Conservation (phyloP, 1,140 invertebrate species). For the Neodiprion fabricii region DNA sequence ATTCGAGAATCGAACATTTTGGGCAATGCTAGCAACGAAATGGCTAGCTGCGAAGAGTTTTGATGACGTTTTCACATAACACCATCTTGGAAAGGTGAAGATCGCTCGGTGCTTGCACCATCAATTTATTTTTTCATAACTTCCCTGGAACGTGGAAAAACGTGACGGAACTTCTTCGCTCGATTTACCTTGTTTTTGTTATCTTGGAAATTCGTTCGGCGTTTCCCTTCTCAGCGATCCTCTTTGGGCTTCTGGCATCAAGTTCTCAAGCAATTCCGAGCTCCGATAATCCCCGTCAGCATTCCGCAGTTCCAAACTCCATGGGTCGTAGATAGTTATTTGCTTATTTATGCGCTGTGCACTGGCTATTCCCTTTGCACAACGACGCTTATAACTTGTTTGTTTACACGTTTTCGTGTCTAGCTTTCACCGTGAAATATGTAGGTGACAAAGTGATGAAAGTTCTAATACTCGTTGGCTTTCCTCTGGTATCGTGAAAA, state of each 20-base stretch:
- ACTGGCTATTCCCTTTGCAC: background rate
- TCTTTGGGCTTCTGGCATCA: too few relatives aligned
- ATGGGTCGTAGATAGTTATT: background rate
- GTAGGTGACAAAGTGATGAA: background rate
- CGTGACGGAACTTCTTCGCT: background rate
- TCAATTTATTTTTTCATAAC: too few relatives aligned
- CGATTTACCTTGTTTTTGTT: background rate
- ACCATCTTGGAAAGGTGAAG: too few relatives aligned
- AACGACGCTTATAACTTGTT: background rate
- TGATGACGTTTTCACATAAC: too few relatives aligned
- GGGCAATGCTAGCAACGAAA: too few relatives aligned
- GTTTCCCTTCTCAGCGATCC: background rate
- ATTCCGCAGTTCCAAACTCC: background rate
- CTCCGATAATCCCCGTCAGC: conserved; percentile 1
- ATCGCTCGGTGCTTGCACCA: too few relatives aligned
- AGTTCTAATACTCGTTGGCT: background rate
- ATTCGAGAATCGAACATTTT: too few relatives aligned
- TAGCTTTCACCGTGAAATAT: background rate
- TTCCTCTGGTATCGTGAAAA: background rate
- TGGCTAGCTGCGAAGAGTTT: too few relatives aligned
- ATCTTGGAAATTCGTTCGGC: background rate
- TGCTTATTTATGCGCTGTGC: background rate
- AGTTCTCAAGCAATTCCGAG: background rate
- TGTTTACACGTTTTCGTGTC: background rate
- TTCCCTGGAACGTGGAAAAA: background rate